A percentile compares a stretch with the other conserved stretches of the same genome.
phyloP scores from a whole-genome alignment of 64 coral and sea anemone species.

The Stichodactyla mertensii region DNA sequence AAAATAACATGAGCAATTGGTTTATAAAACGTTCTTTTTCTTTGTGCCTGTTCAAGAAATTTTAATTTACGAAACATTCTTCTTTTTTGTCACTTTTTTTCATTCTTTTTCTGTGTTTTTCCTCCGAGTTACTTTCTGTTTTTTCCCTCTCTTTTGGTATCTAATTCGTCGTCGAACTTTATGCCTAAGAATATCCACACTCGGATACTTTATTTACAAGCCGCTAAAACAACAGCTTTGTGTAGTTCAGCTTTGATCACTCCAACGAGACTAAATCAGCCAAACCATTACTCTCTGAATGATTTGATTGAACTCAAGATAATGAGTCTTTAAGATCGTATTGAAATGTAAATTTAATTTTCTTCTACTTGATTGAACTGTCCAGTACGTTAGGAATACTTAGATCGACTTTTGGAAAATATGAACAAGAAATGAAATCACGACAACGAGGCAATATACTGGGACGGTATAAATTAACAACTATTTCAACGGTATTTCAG shows the following conservation, averaged over 20 bases:
- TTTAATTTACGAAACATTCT: background rate
- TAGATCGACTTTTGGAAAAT: constrained; percentile 69
- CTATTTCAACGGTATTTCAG: background rate
- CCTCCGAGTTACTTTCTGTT: background rate
- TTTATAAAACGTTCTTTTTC: background rate
- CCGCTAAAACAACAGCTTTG: constrained; percentile 45
- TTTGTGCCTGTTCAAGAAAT: background rate
- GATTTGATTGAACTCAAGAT: constrained; percentile 63
- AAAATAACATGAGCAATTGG: background rate
- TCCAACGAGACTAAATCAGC: constrained; percentile 57
- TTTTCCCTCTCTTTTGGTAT: no score
- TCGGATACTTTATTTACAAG: background rate
- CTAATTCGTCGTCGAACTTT: background rate
- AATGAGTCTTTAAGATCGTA: constrained; percentile 66
- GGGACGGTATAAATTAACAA: no score
- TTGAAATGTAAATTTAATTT: constrained; percentile 97
- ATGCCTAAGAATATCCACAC: background rate
- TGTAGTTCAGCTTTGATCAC: constrained; percentile 37
- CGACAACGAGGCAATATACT: background rate
- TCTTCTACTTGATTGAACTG: constrained; percentile 53
- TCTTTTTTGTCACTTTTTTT: background rate
- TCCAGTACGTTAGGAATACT: constrained; percentile 66
- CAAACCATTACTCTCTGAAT: constrained; percentile 55
- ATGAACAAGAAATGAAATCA: background rate
- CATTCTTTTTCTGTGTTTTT: background rate